Evolutionary conservation across 2,113 vertebrate species (phyloP).

Genomic region (Sphyrna mokarran): DNA sequence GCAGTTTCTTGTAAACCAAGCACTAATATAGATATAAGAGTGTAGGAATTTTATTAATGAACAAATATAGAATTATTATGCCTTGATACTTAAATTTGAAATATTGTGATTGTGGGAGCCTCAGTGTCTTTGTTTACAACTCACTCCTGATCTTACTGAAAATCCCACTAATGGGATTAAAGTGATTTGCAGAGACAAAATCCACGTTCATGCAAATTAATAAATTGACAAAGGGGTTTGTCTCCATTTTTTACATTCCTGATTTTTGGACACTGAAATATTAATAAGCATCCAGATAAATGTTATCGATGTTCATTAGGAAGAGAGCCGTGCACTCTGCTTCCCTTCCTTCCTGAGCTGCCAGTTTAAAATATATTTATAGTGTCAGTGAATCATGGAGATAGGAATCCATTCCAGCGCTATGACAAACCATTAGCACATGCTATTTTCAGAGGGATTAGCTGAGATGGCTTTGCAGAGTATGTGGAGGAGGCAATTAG

Average conservation of each 20-base stretch:
- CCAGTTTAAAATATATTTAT: constrained; percentile 10
- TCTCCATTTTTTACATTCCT: constrained; percentile 2
- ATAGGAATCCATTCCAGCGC: neutral
- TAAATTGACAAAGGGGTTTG: neutral
- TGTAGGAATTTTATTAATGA: neutral
- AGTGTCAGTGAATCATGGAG: constrained; percentile 10
- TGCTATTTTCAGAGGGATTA: constrained; percentile 20
- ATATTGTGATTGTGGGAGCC: neutral
- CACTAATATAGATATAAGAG: neutral
- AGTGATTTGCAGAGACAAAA: neutral
- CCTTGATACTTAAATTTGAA: neutral
- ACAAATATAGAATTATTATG: neutral
- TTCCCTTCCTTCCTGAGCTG: constrained; percentile 17
- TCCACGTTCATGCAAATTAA: neutral
- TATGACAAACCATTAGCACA: neutral
- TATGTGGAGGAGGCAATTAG: neutral
- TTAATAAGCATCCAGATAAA: constrained; percentile 25
- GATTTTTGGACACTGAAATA: neutral
- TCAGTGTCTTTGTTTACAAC: neutral
- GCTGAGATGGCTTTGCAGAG: neutral
- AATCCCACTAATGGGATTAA: neutral
- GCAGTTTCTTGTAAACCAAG: neutral
- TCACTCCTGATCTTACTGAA: neutral
- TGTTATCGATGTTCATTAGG: constrained; percentile 18
- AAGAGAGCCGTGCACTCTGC: neutral